phyloP scores from a whole-genome alignment of 1,140 invertebrate genomes.

The Venturia canescens region DNA sequence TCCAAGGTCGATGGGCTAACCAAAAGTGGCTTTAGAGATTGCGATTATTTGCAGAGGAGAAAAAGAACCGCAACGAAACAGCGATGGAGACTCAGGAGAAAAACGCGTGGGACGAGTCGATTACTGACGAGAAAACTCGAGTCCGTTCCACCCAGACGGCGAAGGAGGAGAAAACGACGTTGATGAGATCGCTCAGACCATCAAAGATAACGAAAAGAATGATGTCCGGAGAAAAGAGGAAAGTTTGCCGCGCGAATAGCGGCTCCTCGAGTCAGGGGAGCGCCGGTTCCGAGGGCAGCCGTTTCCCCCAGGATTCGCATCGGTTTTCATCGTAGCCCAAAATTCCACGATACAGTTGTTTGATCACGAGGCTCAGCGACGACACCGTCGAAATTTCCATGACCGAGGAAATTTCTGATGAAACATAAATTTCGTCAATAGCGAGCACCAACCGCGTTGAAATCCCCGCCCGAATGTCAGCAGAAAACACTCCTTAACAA shows the following conservation, averaged over 20 bases:
- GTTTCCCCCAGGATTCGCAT: constrained; percentile 68
- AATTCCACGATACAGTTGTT: constrained; percentile 26
- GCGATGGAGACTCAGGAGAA: constrained; percentile 73
- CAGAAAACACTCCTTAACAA: too few species aligned
- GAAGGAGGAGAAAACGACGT: constrained; percentile 65
- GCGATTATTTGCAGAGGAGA: constrained; percentile 69
- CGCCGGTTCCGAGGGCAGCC: constrained; percentile 54
- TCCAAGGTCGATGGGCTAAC: too few species aligned
- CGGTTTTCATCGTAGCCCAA: constrained; percentile 67
- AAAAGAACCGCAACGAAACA: constrained; percentile 74
- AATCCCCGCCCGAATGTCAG: not conserved
- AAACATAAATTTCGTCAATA: not conserved
- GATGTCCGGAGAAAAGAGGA: constrained; percentile 59
- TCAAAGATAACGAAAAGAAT: constrained; percentile 55
- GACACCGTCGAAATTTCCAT: constrained; percentile 26
- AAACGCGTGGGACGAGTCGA: constrained; percentile 52
- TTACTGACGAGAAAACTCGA: constrained; percentile 56
- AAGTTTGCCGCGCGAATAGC: constrained; percentile 36
- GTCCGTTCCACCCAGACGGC: constrained; percentile 57
- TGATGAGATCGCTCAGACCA: constrained; percentile 65
- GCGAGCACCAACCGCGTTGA: not conserved
- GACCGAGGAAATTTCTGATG: not conserved
- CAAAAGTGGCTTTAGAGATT: too few species aligned
- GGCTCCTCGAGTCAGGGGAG: constrained; percentile 43
- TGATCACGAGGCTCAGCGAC: constrained; percentile 23